Conservation (phyloP, 1,140 invertebrate genomes). For the Akabosia matsudoensis region DNA sequence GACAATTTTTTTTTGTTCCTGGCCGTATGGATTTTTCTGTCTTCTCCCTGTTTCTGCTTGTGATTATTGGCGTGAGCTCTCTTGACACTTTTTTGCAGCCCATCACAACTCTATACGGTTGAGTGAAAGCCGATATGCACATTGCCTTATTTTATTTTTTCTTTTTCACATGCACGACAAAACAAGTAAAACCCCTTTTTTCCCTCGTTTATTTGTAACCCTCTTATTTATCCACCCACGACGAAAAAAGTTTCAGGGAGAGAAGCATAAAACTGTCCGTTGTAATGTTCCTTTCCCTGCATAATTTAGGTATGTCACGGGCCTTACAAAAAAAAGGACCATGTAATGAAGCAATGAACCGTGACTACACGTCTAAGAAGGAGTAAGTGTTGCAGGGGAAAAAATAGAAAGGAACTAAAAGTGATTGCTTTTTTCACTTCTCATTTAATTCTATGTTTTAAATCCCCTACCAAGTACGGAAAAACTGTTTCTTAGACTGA, state of each 20-base stretch:
- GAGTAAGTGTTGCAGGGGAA: not conserved
- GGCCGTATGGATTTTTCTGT: no score
- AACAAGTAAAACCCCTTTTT: no score
- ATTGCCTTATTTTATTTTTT: no score
- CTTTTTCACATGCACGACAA: no score
- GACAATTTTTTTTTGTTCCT: not conserved
- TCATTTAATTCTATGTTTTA: conserved; percentile 6
- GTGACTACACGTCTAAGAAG: not conserved
- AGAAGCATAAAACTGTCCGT: no score
- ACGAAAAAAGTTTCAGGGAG: no score
- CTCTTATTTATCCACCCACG: not conserved
- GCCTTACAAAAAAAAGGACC: not conserved
- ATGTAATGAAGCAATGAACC: conserved; percentile 14
- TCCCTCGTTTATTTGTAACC: not conserved
- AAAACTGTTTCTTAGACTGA: no score
- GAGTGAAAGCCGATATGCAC: not conserved
- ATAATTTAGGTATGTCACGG: conserved; percentile 5
- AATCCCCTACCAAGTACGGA: no score
- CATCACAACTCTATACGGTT: not conserved
- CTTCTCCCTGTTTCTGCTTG: not conserved
- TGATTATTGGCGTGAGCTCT: not conserved
- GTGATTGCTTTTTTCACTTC: not conserved
- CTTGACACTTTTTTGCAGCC: conserved; percentile 13
- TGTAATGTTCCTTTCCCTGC: no score
- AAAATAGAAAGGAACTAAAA: not conserved